phyloP scores from a whole-genome alignment of 2,888 invertebrate genomes.

The Agriotes lineatus region DNA sequence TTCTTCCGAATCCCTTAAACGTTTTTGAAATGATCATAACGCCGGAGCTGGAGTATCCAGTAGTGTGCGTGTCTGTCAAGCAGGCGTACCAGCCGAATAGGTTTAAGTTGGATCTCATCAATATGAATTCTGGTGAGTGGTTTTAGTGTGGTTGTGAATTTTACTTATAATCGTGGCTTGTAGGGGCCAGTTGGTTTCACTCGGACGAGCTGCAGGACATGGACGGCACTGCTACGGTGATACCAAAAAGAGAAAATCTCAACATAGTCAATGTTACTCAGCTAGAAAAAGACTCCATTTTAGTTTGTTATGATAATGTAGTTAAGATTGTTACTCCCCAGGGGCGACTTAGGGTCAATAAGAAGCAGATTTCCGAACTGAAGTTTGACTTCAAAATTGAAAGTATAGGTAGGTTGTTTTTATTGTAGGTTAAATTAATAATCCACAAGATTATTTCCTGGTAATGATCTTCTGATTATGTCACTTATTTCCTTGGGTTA shows the following conservation, averaged over 20 bases:
- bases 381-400: constrained; percentile 96
- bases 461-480: too few relatives aligned
- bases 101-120: constrained; percentile 87
- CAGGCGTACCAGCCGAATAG: constrained; percentile 76
- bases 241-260: constrained; percentile 84
- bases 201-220: constrained; percentile 84
- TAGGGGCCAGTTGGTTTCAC: constrained; percentile 92
- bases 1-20: constrained; percentile 79
- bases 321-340: constrained; percentile 78
- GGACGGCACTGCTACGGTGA: constrained; percentile 86
- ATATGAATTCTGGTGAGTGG: constrained; percentile 92
- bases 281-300: constrained; percentile 92
- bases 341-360: constrained; percentile 83
- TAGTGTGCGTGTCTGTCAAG: constrained; percentile 94
- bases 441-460: too few relatives aligned
- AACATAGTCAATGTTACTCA: constrained; percentile 82
- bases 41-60: constrained; percentile 95
- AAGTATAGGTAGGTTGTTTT: constrained; percentile 82
- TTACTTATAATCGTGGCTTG: too few relatives aligned
- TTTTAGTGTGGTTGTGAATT: too few relatives aligned
- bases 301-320: constrained; percentile 87
- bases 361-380: constrained; percentile 87
- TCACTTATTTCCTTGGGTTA: too few relatives aligned
- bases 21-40: constrained; percentile 98
- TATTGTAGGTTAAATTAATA: too few relatives aligned